Evolutionary conservation across 1,140 invertebrate genomes (phyloP).

Genomic region (Pseudomyrmex dendroicus): DNA sequence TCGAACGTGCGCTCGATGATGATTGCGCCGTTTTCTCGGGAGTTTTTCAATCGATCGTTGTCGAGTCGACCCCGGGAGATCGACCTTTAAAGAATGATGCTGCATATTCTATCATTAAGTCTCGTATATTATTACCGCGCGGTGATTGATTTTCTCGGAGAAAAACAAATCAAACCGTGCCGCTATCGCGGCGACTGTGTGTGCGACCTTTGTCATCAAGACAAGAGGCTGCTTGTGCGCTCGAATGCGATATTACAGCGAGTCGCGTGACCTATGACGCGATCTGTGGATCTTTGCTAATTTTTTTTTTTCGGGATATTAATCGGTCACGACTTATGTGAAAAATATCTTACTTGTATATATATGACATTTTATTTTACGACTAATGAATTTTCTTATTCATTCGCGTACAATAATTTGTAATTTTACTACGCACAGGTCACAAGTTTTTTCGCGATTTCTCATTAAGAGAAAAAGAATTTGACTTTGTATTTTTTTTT

Average conservation of each 20-base stretch:
- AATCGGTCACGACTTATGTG: not conserved
- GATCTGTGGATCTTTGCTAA: not conserved
- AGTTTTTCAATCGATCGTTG: not conserved
- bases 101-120: slow-evolving; percentile 37
- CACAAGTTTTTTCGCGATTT: not conserved
- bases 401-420: not conserved
- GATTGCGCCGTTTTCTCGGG: not conserved
- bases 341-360: not conserved
- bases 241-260: not conserved
- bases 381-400: not conserved
- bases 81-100: slow-evolving; percentile 23
- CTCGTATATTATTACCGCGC: slow-evolving; percentile 32
- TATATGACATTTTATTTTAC: not conserved
- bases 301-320: not conserved
- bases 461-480: not conserved
- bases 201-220: slow-evolving; percentile 37
- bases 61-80: not conserved
- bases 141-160: slow-evolving; percentile 38
- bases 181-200: slow-evolving; percentile 25
- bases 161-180: slow-evolving; percentile 33
- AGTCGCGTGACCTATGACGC: not conserved
- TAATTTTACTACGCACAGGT: not conserved
- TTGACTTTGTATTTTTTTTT: not conserved
- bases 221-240: slow-evolving; percentile 23
- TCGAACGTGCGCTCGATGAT: not conserved